A percentile compares a stretch with the other conserved stretches of the same genome.
Conservation (phyloP, 2,113 vertebrate genomes). For the Actenoides lindsayi region DNA sequence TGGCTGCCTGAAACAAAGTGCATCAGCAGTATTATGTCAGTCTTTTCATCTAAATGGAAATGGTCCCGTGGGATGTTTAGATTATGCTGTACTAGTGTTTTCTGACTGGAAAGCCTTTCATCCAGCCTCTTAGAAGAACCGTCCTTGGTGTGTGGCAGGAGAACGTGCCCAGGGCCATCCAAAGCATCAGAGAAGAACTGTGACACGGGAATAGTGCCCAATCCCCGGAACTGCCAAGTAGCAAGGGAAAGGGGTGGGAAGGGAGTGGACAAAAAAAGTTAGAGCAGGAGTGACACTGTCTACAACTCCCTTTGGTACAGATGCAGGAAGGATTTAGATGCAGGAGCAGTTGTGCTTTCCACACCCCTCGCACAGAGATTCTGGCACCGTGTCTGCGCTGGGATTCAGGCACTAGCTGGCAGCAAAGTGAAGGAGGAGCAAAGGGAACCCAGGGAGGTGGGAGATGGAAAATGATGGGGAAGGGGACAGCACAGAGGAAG, state of each 20-base stretch:
- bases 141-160: not conserved
- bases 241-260: fast-evolving
- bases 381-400: not conserved
- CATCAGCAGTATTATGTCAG: not conserved
- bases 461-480: not conserved
- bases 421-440: not conserved
- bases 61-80: not conserved
- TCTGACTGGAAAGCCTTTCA: not conserved
- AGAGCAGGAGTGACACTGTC: not conserved
- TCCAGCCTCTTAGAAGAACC: not conserved
- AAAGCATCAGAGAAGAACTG: not conserved
- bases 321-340: not conserved
- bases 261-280: not conserved
- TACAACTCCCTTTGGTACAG: not conserved
- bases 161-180: not conserved
- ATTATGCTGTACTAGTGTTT: not conserved
- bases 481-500: not conserved
- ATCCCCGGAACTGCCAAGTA: not conserved
- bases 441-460: not conserved
- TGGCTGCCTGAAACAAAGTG: not conserved
- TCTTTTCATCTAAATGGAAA: not conserved
- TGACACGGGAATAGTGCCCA: not conserved
- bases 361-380: not conserved
- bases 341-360: not conserved
- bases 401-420: not conserved